Evolutionary conservation across 92 coral and sea anemone genomes (phyloP).

Genomic region (Siderastrea siderea): DNA sequence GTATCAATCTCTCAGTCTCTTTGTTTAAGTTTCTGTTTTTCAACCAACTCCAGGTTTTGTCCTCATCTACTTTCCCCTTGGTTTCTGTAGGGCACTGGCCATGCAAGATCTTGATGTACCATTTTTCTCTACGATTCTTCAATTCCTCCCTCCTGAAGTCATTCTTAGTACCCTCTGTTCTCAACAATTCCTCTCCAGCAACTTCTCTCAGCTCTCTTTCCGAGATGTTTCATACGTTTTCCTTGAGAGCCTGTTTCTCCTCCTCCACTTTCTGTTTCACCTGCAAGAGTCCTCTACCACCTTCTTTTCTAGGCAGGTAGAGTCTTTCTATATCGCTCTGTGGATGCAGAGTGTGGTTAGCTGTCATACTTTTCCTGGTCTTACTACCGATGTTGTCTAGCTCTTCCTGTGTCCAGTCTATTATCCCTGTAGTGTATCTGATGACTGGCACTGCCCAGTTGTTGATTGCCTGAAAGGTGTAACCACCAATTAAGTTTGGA

Average conservation of each 20-base stretch:
- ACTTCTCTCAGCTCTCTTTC: too few relatives aligned
- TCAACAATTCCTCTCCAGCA: too few relatives aligned
- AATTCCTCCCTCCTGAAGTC: neutral
- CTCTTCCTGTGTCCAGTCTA: slow-evolving; percentile 50
- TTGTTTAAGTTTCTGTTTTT: too few relatives aligned
- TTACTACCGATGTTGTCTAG: slow-evolving; percentile 25
- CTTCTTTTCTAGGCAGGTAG: slow-evolving; percentile 38
- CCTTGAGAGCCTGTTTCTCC: too few relatives aligned
- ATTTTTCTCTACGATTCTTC: neutral
- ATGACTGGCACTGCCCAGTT: too few relatives aligned
- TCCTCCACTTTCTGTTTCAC: too few relatives aligned
- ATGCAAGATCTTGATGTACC: too few relatives aligned
- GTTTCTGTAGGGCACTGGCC: neutral
- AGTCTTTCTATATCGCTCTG: slow-evolving; percentile 39
- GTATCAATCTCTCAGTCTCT: neutral
- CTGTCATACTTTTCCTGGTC: slow-evolving; percentile 26
- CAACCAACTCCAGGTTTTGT: neutral
- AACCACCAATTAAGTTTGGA: too few relatives aligned
- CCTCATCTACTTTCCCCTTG: neutral
- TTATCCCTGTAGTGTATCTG: slow-evolving; percentile 28
- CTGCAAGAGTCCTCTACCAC: slow-evolving; percentile 31
- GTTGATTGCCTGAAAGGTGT: too few relatives aligned
- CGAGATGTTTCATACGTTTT: too few relatives aligned
- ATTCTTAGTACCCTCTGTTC: too few relatives aligned
- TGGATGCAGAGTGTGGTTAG: slow-evolving; percentile 22